phyloP scores from a whole-genome alignment of 2,113 vertebrate genomes.

The Butastur rufipennis region DNA sequence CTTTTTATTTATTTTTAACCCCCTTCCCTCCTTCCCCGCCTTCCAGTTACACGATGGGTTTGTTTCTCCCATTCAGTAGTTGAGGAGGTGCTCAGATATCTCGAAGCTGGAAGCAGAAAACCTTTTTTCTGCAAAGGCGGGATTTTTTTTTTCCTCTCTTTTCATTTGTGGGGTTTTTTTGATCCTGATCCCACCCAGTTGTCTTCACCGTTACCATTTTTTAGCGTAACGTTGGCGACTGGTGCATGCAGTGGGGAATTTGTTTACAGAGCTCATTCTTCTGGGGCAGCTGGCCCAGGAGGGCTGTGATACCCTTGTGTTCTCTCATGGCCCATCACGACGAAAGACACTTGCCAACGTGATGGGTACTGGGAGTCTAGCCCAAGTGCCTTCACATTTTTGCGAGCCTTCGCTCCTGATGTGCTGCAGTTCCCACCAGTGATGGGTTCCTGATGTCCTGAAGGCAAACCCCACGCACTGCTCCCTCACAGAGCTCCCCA shows the following conservation, averaged over 20 bases:
- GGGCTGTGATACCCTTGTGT: neutral
- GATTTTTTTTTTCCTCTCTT: neutral
- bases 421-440: neutral
- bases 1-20: constrained; percentile 60
- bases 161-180: neutral
- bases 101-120: constrained; percentile 11
- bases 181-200: neutral
- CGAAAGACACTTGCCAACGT: neutral
- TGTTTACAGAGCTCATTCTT: neutral
- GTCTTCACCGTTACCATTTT: neutral
- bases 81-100: neutral
- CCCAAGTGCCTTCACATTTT: neutral
- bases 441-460: neutral
- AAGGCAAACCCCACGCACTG: neutral
- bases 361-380: neutral
- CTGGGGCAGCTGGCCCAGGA: neutral
- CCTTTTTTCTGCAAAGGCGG: neutral
- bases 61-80: neutral
- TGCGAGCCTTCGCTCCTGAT: neutral
- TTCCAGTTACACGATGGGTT: neutral
- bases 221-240: neutral
- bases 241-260: constrained; percentile 15
- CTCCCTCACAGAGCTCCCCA: neutral
- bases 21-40: neutral
- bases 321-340: neutral